Evolutionary conservation across 2,888 invertebrate genomes (phyloP), one percentile per base, ranked within the genome.

Genomic region (Heterodera filipjevi): DNA sequence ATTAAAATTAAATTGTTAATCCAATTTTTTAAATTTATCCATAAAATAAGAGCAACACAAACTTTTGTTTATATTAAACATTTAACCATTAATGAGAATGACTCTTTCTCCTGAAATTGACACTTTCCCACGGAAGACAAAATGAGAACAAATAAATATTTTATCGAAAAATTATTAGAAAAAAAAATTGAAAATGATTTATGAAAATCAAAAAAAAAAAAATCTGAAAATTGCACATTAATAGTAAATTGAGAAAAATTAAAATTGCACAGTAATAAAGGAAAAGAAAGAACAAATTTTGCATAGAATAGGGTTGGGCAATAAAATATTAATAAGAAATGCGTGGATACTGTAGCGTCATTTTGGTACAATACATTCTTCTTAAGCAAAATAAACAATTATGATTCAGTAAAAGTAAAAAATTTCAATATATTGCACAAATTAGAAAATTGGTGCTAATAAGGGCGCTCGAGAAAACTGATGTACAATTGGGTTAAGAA

Each of bases 91-190:
- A 22, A 3, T n/a, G 8, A 22, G 39, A 39, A n/a, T n/a, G 39
- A 39, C 10, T 39, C 39, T 39, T n/a, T 39, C 44, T n/a, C 22
- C 44, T 70, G 39, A 70, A 70, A 70, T 30, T 19, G 19, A 68
- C 68, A 35, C 35, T 68, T 10, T 5, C 3, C 22, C 27, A 8
- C n/a, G 44, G n/a, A 5, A n/a, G 39, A 10, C n/a, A 5, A 44
- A 8, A 30, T 30, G 46, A 5, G 30, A 6, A 19, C 35, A 27
- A 30, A 71, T n/a, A 71, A 71, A 71, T 10, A 71, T 39, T 70
- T 70, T 70, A 44, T 70, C 39, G 70, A 68, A 35, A 68, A 35
- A 16, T 68, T 71, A 71, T 16, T 32, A 1, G 14, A 71, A 71
- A 71, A 33, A 3, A 71, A 71, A 33, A 16, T 68, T 35, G 14